Base-by-base conservation (phyloP, 2,888 invertebrate genomes). In the Notodromas monacha region DNA sequence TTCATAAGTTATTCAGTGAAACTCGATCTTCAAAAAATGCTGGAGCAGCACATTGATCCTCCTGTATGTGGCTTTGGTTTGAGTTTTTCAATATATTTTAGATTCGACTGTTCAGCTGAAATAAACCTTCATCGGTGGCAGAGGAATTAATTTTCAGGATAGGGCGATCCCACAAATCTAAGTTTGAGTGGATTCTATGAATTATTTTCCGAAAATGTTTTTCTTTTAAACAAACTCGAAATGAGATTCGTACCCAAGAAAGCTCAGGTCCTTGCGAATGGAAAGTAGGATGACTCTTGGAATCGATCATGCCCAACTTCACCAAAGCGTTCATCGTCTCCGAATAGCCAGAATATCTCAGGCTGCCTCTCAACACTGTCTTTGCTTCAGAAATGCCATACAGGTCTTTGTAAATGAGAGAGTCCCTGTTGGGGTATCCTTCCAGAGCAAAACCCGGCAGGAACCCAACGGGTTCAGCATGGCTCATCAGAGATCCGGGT, bases 361-460 rank as follows among this genome's bases (percentile, higher is more conserved):
- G 60, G 2, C 92, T 92, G 33, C 96, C 96, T 34, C 96, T 56
- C 31, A 96, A 54, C 41, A 96, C 58, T 0, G 92, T 92, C 35
- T 67, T 63, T 0, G 77, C 72, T 40, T 74, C 68, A 8, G 63
- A 57, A 34, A 96, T 68, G 3, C 77, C 77, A 46, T 99, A 96
- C 0, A 74, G 57, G 29, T 68, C 59, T 1, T 66, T 61, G 45
- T 96, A 96, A 26, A 65, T 58, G 0, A 74, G 73, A 32, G 89
- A 89, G 48, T 96, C 92, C 34, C 96, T 58, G 53, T 92, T 96
- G 0, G 92, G 84, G 45, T 74, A 89, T 1, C 89, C 89, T 54
- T 92, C 89, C 31, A 92, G 57, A 10, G 79, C 73, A 44, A 92
- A 84, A 1, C 92, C 96, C 0, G 92, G 92, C 32, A 99, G 55